These are phyloP conservation scores for Aphrophora alni DNA, from an alignment of 2,888 invertebrate genomes.

Conservation along the genomic window DNA sequence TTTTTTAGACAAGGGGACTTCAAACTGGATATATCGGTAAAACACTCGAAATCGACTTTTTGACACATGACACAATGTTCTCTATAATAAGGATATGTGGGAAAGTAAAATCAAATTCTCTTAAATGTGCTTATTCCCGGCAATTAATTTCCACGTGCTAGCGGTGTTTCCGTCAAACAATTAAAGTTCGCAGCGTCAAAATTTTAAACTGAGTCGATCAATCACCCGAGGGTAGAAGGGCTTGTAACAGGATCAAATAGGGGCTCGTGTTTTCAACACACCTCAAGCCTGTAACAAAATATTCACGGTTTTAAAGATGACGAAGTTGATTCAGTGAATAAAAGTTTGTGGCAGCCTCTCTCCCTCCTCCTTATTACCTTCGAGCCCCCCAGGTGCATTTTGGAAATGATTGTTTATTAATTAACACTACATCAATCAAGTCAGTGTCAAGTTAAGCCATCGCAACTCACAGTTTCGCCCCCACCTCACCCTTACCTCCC, in stretches of 20 bases:
- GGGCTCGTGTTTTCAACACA: background rate
- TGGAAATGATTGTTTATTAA: conserved; percentile 45
- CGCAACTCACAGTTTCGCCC: background rate
- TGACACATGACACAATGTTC: no score
- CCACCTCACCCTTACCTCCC: background rate
- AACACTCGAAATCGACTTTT: no score
- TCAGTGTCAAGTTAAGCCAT: conserved; percentile 12
- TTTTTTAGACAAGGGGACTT: no score
- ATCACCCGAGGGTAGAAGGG: background rate
- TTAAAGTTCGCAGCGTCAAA: background rate
- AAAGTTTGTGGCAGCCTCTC: background rate
- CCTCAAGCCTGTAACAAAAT: background rate
- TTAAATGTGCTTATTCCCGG: background rate
- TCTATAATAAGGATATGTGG: no score
- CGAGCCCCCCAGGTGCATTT: conserved; percentile 17
- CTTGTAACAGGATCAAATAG: background rate
- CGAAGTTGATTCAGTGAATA: background rate
- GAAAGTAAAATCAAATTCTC: no score
- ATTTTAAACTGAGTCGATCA: background rate
- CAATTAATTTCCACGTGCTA: background rate
- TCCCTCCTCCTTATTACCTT: no score
- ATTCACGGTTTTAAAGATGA: conserved; percentile 9
- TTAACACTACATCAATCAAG: conserved; percentile 47
- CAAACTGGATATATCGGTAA: no score
- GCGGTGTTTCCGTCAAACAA: background rate